Conservation (phyloP, 2,113 vertebrate species). For the Typhlomys cinereus region DNA sequence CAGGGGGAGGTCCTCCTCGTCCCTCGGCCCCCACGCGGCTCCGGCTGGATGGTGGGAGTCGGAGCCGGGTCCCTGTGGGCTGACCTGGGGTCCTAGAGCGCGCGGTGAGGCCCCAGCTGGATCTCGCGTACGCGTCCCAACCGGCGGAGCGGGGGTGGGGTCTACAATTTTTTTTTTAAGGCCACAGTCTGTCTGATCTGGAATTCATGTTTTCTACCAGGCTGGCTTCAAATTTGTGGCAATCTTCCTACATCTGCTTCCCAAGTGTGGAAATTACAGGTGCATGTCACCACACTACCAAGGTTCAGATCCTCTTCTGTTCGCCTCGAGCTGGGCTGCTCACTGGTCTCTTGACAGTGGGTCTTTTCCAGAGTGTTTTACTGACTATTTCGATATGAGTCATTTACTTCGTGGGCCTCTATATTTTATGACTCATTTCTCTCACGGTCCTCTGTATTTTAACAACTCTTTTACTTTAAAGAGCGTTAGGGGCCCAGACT, state of each 20-base stretch:
- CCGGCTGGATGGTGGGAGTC: too few species aligned
- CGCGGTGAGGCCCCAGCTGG: too few species aligned
- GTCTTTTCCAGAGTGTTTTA: slow-evolving; percentile 13
- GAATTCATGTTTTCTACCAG: not conserved
- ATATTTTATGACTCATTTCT: not conserved
- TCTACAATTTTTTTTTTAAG: not conserved
- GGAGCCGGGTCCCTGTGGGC: too few species aligned
- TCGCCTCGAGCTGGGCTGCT: not conserved
- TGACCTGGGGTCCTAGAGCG: too few species aligned
- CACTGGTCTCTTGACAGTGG: not conserved
- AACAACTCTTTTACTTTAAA: not conserved
- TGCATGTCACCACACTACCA: not conserved
- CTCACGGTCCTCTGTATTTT: slow-evolving; percentile 19
- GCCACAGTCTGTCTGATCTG: not conserved
- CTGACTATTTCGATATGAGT: slow-evolving; percentile 19
- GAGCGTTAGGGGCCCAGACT: not conserved
- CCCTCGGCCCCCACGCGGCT: too few species aligned
- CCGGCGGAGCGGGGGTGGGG: too few species aligned
- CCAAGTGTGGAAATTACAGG: not conserved
- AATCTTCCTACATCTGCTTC: not conserved
- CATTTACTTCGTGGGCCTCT: not conserved
- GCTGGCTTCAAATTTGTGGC: not conserved
- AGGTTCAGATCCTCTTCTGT: not conserved
- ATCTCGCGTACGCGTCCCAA: too few species aligned
- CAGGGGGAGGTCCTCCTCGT: too few species aligned